These are phyloP conservation scores for Podarcis siculus DNA, from an alignment of 2,797 vertebrate species.

Conservation along the genomic window DNA sequence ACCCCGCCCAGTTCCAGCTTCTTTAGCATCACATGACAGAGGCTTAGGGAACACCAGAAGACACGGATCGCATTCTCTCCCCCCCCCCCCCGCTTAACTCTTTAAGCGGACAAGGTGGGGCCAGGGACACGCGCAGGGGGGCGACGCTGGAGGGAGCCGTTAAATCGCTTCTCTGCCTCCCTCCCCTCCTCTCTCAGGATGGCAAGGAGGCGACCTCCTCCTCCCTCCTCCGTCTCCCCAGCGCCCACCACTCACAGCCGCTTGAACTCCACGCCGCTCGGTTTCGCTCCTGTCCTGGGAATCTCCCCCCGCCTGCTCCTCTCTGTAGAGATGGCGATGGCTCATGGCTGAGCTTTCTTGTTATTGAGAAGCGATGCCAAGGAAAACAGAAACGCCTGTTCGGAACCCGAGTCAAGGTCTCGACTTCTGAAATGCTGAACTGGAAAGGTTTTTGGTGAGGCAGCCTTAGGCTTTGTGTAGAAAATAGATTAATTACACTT, in stretches of 20 bases:
- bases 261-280: neutral
- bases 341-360: neutral
- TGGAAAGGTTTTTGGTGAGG: neutral
- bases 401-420: too few relatives aligned
- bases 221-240: neutral
- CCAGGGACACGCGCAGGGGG: neutral
- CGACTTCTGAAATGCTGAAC: too few relatives aligned
- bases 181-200: neutral
- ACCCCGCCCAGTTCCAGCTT: conserved; percentile 78
- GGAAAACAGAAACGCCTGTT: neutral
- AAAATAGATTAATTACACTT: neutral
- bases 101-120: conserved; percentile 12
- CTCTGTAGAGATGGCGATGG: neutral
- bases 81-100: neutral
- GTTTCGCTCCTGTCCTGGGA: neutral
- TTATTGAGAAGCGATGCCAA: neutral
- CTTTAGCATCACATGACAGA: conserved; percentile 87
- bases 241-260: neutral
- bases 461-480: neutral
- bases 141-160: neutral
- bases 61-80: conserved; percentile 4
- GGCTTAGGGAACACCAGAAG: conserved; percentile 75
- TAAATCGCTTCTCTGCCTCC: neutral
- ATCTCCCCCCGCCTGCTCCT: neutral
- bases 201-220: neutral